Conservation (phyloP, 2,113 vertebrate species). For the Perca fluviatilis region DNA sequence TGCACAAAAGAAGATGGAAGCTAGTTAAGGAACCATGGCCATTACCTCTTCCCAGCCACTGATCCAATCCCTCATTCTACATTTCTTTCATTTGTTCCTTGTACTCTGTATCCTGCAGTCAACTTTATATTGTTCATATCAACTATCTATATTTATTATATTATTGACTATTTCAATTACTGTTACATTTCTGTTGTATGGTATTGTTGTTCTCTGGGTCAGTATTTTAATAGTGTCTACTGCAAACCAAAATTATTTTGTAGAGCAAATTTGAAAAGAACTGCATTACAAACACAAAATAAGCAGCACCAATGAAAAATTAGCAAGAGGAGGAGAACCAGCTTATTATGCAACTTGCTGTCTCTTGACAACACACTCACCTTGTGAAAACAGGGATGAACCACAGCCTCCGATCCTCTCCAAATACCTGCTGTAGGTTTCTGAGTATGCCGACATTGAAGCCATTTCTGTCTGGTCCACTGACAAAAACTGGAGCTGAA, state of each 20-base stretch:
- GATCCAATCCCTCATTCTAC: background rate
- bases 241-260: background rate
- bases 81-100: slow-evolving; percentile 36
- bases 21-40: slow-evolving; percentile 16
- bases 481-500: slow-evolving; percentile 92
- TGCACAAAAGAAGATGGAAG: slow-evolving; percentile 38
- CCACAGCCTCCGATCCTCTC: slow-evolving; percentile 93
- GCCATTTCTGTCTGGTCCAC: slow-evolving; percentile 94
- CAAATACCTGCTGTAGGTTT: slow-evolving; percentile 96
- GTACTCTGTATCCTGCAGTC: slow-evolving; percentile 7
- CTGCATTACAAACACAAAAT: background rate
- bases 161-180: background rate
- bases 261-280: too few relatives aligned
- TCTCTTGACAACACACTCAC: slow-evolving; percentile 74
- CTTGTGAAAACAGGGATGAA: slow-evolving; percentile 93
- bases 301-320: background rate
- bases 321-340: background rate
- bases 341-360: background rate
- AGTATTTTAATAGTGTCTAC: background rate
- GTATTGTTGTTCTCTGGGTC: background rate
- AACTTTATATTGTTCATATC: background rate
- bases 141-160: background rate
- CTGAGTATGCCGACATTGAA: slow-evolving; percentile 91
- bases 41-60: background rate
- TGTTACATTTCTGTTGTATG: background rate